Evolutionary conservation across 2,888 invertebrate genomes (phyloP), one percentile per base, ranked within the genome.

Genomic region (Brenthis ino): DNA sequence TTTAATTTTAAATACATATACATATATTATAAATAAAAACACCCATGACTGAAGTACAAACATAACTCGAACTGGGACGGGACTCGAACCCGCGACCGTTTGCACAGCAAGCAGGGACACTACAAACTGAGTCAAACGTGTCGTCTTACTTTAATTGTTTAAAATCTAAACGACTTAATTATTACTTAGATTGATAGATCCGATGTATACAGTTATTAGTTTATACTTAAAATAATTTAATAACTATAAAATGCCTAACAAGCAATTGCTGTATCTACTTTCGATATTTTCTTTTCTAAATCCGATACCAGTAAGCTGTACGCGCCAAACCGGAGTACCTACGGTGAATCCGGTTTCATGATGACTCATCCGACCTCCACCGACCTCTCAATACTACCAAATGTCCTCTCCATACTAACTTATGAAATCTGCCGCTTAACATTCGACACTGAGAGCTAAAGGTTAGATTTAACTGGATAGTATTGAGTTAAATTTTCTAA

Each of bases 311-410:
- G 55, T 48, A 48, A 24, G 37, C 28, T 56, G 60, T 28, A 57
- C 28, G 47, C 54, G 50, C 68, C 70, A 73, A 76, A 71, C 73
- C 67, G 69, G 67, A 65, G 71, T 72, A 75, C 37, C 37, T 43
- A 43, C 75, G 72, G 67, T 75, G 79, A 77, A 89, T 88, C 91
- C 90, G 91, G 91, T 91, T 91, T 77, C 76, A 77, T 75, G 80
- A 80, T 91, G 90, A 89, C 76, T 91, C 89, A 89, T 72, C 57
- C 86, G 87, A 89, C 89, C 90, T 89, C 84, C 77, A 77, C 50
- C 86, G 88, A 89, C 89, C 89, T 88, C 84, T 76, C 74, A 75
- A 66, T 73, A 79, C 80, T 76, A 77, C 68, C 71, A 47, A 71
- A 71, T 68, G 60, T 68, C 65, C 54, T 69, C 16, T 56, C 57